Percentiles rank a stretch among this genome's conserved stretches.
Conservation (phyloP, 2,797 vertebrate genomes). For the Distichodus sexfasciatus region DNA sequence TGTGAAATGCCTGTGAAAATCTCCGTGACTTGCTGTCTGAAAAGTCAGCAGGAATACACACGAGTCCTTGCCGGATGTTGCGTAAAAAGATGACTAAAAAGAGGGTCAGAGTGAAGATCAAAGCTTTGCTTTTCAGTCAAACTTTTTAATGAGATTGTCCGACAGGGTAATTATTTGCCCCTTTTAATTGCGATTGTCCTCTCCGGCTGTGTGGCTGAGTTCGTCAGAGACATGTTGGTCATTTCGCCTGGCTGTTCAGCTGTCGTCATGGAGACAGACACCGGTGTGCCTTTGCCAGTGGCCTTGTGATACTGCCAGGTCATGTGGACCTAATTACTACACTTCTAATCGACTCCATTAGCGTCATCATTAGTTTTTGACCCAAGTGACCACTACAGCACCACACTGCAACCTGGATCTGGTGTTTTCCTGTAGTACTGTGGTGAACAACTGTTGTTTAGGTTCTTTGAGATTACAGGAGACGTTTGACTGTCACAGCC, state of each 20-base stretch:
- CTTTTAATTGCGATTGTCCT: conserved; percentile 24
- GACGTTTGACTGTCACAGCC: neutral
- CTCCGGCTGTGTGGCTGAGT: neutral
- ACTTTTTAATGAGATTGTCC: conserved; percentile 7
- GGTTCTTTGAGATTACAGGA: neutral
- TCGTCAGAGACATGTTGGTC: neutral
- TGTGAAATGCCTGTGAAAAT: neutral
- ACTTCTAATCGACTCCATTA: conserved; percentile 15
- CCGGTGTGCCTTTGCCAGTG: conserved; percentile 18
- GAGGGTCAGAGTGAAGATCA: neutral
- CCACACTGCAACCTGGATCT: neutral
- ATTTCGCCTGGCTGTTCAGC: neutral
- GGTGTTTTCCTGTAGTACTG: neutral
- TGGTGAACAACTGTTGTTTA: neutral
- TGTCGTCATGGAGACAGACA: conserved; percentile 21
- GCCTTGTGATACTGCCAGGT: conserved; percentile 7
- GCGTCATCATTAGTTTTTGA: conserved; percentile 1
- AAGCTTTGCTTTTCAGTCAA: neutral
- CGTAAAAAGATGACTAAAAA: neutral
- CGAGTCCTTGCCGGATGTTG: neutral
- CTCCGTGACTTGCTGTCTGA: neutral
- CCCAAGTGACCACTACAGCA: neutral
- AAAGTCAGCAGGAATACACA: neutral
- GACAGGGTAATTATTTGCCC: neutral
- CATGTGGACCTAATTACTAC: conserved; percentile 21